phyloP scores from a whole-genome alignment of 2,797 vertebrate species.

The Hemitrygon akajei region DNA sequence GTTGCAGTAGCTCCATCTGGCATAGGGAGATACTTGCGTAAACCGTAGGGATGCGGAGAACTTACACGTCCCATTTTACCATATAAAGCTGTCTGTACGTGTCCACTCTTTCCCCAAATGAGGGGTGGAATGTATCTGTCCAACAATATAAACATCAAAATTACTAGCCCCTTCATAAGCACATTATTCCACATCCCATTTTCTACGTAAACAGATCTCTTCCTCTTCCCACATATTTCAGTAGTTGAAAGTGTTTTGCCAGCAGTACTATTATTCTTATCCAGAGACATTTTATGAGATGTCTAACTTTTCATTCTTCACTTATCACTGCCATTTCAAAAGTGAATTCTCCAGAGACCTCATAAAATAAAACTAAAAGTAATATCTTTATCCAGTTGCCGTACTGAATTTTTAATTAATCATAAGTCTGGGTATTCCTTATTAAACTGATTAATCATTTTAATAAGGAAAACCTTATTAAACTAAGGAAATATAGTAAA shows the following conservation, averaged over 20 bases:
- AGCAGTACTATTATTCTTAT: background rate
- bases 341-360: background rate
- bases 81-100: slow-evolving; percentile 86
- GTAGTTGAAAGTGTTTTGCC: background rate
- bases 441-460: too few relatives aligned
- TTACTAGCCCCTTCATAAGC: background rate
- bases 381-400: background rate
- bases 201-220: background rate
- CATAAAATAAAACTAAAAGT: background rate
- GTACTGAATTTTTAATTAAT: background rate
- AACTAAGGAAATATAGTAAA: too few relatives aligned
- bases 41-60: slow-evolving; percentile 75
- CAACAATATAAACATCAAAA: background rate
- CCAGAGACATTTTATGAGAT: background rate
- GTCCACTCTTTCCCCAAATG: slow-evolving; percentile 93
- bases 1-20: slow-evolving; percentile 84
- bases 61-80: slow-evolving; percentile 87
- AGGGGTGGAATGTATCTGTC: slow-evolving; percentile 84
- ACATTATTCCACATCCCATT: background rate
- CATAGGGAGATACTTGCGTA: slow-evolving; percentile 83
- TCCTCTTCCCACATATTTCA: too few relatives aligned
- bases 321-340: background rate
- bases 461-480: too few relatives aligned
- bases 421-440: background rate
- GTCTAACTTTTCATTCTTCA: background rate